A percentile compares a stretch with the other conserved stretches of the same genome.
phyloP scores from a whole-genome alignment of 2,113 vertebrate species.

The Otis tarda region DNA sequence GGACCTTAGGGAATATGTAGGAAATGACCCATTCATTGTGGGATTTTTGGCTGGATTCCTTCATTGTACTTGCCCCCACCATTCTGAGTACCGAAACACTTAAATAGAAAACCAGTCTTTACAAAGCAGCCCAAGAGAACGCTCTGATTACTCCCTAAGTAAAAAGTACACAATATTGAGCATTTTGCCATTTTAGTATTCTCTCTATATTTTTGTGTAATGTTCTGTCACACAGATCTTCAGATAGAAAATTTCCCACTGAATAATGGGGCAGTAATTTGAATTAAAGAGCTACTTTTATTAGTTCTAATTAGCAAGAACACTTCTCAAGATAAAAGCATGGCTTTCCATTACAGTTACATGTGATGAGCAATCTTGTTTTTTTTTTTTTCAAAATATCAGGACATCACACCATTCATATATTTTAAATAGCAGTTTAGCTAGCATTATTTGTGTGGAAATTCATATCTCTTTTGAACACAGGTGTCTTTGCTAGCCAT shows the following conservation, averaged over 20 bases:
- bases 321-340: background rate
- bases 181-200: background rate
- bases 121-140: background rate
- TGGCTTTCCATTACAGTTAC: background rate
- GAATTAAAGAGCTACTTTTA: background rate
- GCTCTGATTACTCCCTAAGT: background rate
- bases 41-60: background rate
- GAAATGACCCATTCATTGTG: background rate
- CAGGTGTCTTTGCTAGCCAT: background rate
- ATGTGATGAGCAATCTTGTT: background rate
- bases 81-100: background rate
- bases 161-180: background rate
- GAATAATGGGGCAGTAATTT: background rate
- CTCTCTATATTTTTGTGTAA: background rate
- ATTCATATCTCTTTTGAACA: background rate
- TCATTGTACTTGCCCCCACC: background rate
- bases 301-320: constrained; percentile 5
- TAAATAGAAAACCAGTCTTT: background rate
- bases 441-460: background rate
- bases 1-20: background rate
- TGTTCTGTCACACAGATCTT: background rate
- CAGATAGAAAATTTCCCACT: background rate
- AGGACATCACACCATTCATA: background rate
- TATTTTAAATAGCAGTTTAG: background rate
- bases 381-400: background rate